Evolutionary conservation across 2,113 vertebrate genomes (phyloP).

Genomic region (Rhinichthys klamathensis): DNA sequence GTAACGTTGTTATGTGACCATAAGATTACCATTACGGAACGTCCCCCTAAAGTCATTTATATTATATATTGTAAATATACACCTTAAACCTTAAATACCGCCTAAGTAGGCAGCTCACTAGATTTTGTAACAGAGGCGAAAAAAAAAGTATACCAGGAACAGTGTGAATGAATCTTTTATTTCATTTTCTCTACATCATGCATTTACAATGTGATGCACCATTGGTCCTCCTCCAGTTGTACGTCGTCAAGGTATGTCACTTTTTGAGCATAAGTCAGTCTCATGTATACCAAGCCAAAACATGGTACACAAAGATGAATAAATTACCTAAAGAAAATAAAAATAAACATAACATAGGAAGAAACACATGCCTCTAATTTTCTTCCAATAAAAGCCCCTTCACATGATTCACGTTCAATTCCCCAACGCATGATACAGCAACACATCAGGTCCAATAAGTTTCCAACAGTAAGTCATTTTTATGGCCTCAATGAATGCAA

Average conservation of each 20-base stretch:
- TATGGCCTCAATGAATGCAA: background rate
- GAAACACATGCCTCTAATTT: constrained; percentile 13
- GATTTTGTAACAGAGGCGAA: background rate
- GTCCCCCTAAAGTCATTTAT: too few relatives aligned
- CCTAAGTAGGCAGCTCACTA: background rate
- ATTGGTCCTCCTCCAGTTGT: constrained; percentile 60
- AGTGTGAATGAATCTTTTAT: constrained; percentile 63
- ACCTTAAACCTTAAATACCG: too few relatives aligned
- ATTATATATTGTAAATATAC: too few relatives aligned
- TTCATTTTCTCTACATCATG: constrained; percentile 70
- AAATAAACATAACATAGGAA: constrained; percentile 3
- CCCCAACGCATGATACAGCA: background rate
- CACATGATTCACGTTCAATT: background rate
- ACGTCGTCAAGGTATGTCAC: constrained; percentile 48
- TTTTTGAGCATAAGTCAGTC: constrained; percentile 53
- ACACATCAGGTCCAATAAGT: background rate
- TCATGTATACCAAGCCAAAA: constrained; percentile 46
- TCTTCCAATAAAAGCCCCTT: background rate
- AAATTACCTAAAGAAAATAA: background rate
- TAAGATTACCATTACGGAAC: too few relatives aligned
- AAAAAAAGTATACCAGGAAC: constrained; percentile 4
- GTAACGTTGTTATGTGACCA: too few relatives aligned
- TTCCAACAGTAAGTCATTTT: background rate
- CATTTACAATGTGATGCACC: constrained; percentile 67
- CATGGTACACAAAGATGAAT: constrained; percentile 1